Percentiles rank a stretch among this genome's conserved stretches.
Evolutionary conservation across 1,140 invertebrate genomes (phyloP).

Genomic region (Eubasilissa regina): DNA sequence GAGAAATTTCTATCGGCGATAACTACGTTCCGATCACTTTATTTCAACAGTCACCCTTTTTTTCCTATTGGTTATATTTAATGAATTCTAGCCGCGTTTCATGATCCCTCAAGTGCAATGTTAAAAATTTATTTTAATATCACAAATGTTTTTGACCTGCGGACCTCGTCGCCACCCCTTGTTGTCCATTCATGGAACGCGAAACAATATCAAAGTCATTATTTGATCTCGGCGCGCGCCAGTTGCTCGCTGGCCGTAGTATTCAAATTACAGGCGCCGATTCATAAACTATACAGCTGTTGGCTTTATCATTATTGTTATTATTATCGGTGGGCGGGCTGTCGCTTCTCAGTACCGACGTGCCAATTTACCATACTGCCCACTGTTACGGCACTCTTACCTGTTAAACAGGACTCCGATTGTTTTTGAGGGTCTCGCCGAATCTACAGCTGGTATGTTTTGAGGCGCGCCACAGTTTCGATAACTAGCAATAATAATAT

Average conservation of each 20-base stretch:
- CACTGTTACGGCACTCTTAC: not conserved
- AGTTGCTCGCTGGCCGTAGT: not conserved
- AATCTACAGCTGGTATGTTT: no score
- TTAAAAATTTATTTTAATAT: no score
- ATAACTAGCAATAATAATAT: no score
- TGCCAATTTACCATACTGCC: not conserved
- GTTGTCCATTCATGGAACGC: slow-evolving; percentile 17
- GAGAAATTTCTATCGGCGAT: no score
- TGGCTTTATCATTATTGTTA: slow-evolving; percentile 35
- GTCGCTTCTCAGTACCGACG: slow-evolving; percentile 16
- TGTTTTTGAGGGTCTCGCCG: no score
- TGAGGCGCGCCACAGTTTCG: no score
- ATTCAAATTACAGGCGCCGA: slow-evolving; percentile 40
- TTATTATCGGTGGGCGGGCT: slow-evolving; percentile 21
- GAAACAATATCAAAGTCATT: slow-evolving; percentile 51
- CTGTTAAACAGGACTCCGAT: not conserved
- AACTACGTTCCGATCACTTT: no score
- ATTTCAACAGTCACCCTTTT: no score
- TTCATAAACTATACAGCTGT: slow-evolving; percentile 42
- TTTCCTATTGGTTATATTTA: no score
- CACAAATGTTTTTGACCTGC: slow-evolving; percentile 19
- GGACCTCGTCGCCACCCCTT: slow-evolving; percentile 24
- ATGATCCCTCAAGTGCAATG: no score
- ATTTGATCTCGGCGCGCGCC: slow-evolving; percentile 41
- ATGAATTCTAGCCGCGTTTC: no score